Conservation (phyloP, 2,888 invertebrate species). For the Pseudococcus longispinus region DNA sequence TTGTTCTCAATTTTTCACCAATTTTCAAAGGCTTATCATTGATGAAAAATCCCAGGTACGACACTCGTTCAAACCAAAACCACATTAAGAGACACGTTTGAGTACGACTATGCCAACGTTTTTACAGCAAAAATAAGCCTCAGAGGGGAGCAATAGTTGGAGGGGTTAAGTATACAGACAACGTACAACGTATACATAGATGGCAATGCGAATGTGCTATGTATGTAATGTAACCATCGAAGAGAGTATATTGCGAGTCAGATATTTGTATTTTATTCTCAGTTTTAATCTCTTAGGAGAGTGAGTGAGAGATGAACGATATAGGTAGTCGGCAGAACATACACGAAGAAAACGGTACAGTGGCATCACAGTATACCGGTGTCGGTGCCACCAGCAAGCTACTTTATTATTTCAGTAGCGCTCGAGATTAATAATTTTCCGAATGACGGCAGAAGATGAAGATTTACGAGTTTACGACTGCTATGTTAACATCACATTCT, state of each 20-base stretch:
- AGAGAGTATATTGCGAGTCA: constrained; percentile 15
- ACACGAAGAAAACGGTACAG: background rate
- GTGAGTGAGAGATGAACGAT: constrained; percentile 34
- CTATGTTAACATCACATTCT: constrained; percentile 53
- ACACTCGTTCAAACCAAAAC: background rate
- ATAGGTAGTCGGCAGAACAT: background rate
- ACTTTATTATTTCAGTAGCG: constrained; percentile 56
- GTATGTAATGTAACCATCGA: constrained; percentile 26
- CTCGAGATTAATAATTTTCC: constrained; percentile 56
- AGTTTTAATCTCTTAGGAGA: constrained; percentile 55
- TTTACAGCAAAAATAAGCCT: background rate
- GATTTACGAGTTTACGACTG: constrained; percentile 56
- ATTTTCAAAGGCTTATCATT: too few relatives aligned
- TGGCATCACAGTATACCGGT: background rate
- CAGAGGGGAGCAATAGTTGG: background rate
- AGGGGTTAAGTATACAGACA: too few relatives aligned
- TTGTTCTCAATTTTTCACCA: too few relatives aligned
- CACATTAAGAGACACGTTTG: constrained; percentile 40
- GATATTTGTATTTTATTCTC: constrained; percentile 55
- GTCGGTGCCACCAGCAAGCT: constrained; percentile 45
- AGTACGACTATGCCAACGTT: constrained; percentile 40
- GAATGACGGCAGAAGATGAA: constrained; percentile 55
- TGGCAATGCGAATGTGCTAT: background rate
- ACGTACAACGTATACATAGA: too few relatives aligned
- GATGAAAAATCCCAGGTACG: too few relatives aligned